phyloP scores from a whole-genome alignment of 2,797 vertebrate genomes.

The Discoglossus pictus region DNA sequence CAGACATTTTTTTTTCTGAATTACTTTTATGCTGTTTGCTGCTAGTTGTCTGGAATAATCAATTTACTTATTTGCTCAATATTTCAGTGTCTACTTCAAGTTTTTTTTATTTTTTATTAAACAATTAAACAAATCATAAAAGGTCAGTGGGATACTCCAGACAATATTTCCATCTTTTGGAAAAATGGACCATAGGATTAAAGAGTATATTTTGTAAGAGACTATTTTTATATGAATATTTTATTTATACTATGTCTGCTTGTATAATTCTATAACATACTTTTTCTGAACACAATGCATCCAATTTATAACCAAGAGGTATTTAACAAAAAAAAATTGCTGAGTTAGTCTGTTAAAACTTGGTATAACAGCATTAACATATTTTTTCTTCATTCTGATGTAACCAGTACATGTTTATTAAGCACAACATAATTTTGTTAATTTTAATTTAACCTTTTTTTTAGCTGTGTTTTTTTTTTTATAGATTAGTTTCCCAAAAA shows the following conservation, averaged over 20 bases:
- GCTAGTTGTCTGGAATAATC: constrained; percentile 85
- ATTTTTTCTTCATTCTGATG: constrained; percentile 54
- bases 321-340: constrained; percentile 59
- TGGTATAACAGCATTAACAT: constrained; percentile 55
- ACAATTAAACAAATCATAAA: constrained; percentile 58
- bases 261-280: constrained; percentile 72
- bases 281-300: constrained; percentile 66
- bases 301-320: constrained; percentile 66
- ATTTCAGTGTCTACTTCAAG: constrained; percentile 61
- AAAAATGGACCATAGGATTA: constrained; percentile 79
- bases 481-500: constrained; percentile 68
- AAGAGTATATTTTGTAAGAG: constrained; percentile 96
- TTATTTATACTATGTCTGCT: constrained; percentile 91
- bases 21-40: constrained; percentile 80
- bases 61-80: constrained; percentile 61
- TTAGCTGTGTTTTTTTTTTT: constrained; percentile 65
- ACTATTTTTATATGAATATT: constrained; percentile 98
- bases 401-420: constrained; percentile 59
- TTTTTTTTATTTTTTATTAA: constrained; percentile 23
- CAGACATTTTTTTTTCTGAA: constrained; percentile 70
- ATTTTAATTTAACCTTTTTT: constrained; percentile 52
- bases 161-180: constrained; percentile 74
- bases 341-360: constrained; percentile 55
- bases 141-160: constrained; percentile 69
- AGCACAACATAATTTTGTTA: constrained; percentile 56